Evolutionary conservation across 2,113 vertebrate species (phyloP).

Genomic region (Brachyhypopomus gauderio): DNA sequence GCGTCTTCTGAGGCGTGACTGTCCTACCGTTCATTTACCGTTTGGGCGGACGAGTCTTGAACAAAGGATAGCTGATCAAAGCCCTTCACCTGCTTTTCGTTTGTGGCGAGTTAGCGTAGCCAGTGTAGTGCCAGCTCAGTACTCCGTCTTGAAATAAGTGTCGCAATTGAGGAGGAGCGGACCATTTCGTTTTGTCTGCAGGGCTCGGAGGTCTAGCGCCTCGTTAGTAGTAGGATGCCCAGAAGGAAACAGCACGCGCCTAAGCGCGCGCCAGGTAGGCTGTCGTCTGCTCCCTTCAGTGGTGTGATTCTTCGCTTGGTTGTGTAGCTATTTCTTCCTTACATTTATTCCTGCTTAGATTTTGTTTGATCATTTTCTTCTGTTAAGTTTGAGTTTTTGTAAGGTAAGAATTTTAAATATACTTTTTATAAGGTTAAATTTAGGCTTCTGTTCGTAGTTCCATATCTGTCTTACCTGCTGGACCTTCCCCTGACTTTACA

Average conservation of each 20-base stretch:
- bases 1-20: conserved; percentile 37
- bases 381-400: too few species aligned
- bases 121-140: neutral
- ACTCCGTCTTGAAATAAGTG: neutral
- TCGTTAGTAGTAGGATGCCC: conserved; percentile 79
- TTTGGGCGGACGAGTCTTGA: conserved; percentile 15
- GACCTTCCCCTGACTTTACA: neutral
- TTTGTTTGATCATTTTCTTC: too few species aligned
- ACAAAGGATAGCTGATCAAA: conserved; percentile 36
- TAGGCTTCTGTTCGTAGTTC: neutral
- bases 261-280: conserved; percentile 92
- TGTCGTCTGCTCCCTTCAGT: neutral
- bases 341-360: too few species aligned
- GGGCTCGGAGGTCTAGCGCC: neutral
- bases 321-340: too few species aligned
- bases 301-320: too few species aligned
- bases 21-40: conserved; percentile 32
- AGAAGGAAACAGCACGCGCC: conserved; percentile 98
- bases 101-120: neutral
- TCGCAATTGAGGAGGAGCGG: conserved; percentile 6
- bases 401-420: neutral
- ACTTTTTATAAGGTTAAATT: neutral
- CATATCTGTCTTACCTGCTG: neutral
- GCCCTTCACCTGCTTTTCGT: conserved; percentile 14
- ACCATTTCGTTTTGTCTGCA: neutral